phyloP scores from a whole-genome alignment of 2,113 vertebrate genomes.

The Peromyscus polionotus region DNA sequence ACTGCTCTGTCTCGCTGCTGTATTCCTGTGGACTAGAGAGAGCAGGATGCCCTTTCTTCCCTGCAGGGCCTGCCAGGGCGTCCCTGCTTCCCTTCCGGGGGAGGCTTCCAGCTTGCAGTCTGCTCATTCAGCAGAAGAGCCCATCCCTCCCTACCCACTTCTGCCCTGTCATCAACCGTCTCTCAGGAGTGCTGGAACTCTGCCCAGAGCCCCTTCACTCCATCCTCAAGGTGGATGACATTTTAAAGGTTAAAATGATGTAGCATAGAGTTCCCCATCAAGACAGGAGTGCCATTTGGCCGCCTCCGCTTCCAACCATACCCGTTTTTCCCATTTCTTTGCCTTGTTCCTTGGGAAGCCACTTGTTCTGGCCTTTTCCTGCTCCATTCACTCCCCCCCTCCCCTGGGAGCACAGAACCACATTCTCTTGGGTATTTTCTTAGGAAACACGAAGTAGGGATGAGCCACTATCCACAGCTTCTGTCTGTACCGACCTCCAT shows the following conservation, averaged over 20 bases:
- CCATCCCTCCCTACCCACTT: background rate
- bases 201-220: constrained; percentile 51
- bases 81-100: background rate
- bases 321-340: background rate
- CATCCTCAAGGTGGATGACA: background rate
- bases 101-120: background rate
- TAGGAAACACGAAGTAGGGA: background rate
- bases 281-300: background rate
- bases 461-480: accelerated
- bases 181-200: background rate
- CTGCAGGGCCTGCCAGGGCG: constrained; percentile 16
- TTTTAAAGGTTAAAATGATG: constrained; percentile 43
- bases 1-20: background rate
- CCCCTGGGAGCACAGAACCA: background rate
- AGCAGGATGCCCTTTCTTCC: background rate
- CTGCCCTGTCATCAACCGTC: background rate
- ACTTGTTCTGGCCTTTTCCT: background rate
- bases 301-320: too few relatives aligned
- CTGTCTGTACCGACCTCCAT: background rate
- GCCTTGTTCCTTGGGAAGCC: background rate
- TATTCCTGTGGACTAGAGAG: background rate
- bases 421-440: background rate
- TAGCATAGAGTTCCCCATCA: background rate
- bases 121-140: background rate
- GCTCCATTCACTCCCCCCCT: background rate